Percentiles rank a stretch among this genome's conserved stretches.
Evolutionary conservation across 2,888 invertebrate genomes (phyloP).

Genomic region (Drosophila differens): DNA sequence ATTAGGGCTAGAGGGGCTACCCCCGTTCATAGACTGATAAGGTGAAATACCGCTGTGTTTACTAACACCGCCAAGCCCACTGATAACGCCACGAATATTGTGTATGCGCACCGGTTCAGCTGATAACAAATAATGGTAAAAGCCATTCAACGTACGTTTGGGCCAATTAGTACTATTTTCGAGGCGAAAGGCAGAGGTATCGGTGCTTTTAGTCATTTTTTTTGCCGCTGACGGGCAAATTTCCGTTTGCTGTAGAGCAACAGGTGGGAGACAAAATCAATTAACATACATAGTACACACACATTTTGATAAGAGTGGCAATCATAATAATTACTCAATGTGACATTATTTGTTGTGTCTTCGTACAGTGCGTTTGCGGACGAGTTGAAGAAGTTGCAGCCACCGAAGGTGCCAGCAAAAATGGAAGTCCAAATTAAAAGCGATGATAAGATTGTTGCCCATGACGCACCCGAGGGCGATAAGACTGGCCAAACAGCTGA

Average conservation of each 20-base stretch:
- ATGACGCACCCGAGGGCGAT: constrained; percentile 49
- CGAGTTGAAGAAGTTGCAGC: constrained; percentile 77
- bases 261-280: constrained; percentile 56
- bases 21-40: constrained; percentile 51
- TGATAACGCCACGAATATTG: constrained; percentile 51
- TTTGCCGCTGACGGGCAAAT: constrained; percentile 29
- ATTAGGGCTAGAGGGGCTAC: neutral
- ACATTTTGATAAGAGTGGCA: constrained; percentile 49
- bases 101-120: constrained; percentile 21
- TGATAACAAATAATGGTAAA: constrained; percentile 64
- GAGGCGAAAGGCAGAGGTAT: constrained; percentile 57
- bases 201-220: constrained; percentile 6
- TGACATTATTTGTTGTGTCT: constrained; percentile 21
- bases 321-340: constrained; percentile 63
- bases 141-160: constrained; percentile 27
- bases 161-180: constrained; percentile 64
- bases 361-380: constrained; percentile 81
- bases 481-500: constrained; percentile 34
- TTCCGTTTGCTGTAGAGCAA: constrained; percentile 48
- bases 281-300: constrained; percentile 59
- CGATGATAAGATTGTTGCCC: constrained; percentile 65
- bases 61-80: constrained; percentile 45
- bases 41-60: constrained; percentile 69
- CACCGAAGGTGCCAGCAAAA: constrained; percentile 68
- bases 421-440: constrained; percentile 47